Base-by-base conservation (phyloP, 2,113 vertebrate genomes). In the Cyprinodon tularosa region DNA sequence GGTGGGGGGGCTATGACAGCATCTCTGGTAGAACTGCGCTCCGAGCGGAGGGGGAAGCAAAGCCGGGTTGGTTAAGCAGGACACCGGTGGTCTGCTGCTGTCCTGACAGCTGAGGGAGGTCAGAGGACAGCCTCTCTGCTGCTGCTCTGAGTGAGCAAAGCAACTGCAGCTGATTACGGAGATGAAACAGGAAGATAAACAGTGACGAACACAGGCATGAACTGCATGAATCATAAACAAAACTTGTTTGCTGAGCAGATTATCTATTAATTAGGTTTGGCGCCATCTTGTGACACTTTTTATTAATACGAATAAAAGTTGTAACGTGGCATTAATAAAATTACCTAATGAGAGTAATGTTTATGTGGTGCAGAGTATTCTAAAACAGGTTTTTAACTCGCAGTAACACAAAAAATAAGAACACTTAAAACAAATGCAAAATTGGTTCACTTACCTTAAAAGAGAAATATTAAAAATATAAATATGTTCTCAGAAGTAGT, bases 1-100 rank as follows among this genome's bases (percentile, higher is more conserved):
- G 75, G 87, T 84, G 90, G 92, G 90, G 93, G 93, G 92, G 92
- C 92, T 92, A 93, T 91, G 88, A 94, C 94, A 93, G 94, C 93
- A 93, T 91, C 91, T 93, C 85, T 9, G 50, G 50, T 53, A 57
- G 4, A 57, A n/a, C 50, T 57, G 50, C 50, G 50, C 50, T 57
- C 50, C 50, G 50, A 57, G 14, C 50, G 50, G 50, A 29, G 29
- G 17, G 17, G 50, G 50, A 20, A 57, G 50, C 50, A 57, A 57
- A 9, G 60, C 61, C 62, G 72, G 65, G 84, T 82, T 72, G 86
- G 71, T 17, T 17, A 79, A 71, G 82, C 82, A 67, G 86, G 83
- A 77, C 86, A 77, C 50, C 3, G 10, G 74, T 65, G 80, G 82
- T 60, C 82, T 69, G 74, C 48, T 39, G 75, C 81, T 67, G 72